phyloP scores from a whole-genome alignment of 2,113 vertebrate species.

The Sialia sialis region DNA sequence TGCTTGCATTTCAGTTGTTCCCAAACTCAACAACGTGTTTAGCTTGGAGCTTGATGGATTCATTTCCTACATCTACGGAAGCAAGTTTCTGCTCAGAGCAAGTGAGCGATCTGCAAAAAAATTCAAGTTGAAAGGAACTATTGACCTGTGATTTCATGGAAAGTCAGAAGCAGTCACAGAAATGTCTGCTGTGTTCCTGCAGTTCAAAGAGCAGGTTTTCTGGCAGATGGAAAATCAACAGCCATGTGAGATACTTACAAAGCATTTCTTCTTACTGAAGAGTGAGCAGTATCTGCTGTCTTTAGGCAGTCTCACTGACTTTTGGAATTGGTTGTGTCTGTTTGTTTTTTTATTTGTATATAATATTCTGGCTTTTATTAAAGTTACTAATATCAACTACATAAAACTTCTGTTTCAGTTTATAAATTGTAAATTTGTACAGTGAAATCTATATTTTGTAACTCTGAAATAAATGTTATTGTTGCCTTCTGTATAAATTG shows the following conservation, averaged over 20 bases:
- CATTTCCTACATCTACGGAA: slow-evolving; percentile 91
- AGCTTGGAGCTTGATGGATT: slow-evolving; percentile 85
- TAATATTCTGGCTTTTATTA: neutral
- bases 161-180: neutral
- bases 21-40: slow-evolving; percentile 90
- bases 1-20: slow-evolving; percentile 78
- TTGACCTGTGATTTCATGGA: slow-evolving; percentile 81
- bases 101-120: slow-evolving; percentile 93
- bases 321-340: neutral
- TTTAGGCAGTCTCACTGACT: neutral
- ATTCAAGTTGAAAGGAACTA: slow-evolving; percentile 88
- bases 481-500: neutral
- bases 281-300: neutral
- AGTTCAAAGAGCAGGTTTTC: neutral
- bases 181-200: neutral
- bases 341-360: neutral
- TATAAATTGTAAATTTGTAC: neutral
- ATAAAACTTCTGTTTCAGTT: neutral
- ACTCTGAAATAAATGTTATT: neutral
- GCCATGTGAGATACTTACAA: neutral
- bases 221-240: neutral
- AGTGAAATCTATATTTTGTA: neutral
- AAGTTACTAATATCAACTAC: neutral
- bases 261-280: neutral
- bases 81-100: slow-evolving; percentile 88